Conservation (phyloP, 1,140 invertebrate species). For the Hermatobates lingyangjiaoensis region DNA sequence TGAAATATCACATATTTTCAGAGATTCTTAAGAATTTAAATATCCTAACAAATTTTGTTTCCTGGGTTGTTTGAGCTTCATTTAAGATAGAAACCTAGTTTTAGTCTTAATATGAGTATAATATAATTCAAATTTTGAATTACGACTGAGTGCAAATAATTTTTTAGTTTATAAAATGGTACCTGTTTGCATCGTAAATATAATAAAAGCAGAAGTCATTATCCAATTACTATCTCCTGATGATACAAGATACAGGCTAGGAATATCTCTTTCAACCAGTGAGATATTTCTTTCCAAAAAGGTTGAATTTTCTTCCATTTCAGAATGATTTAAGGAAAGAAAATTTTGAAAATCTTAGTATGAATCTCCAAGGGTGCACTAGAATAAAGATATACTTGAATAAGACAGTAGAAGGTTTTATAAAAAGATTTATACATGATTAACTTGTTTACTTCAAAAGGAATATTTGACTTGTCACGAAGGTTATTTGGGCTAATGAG, state of each 20-base stretch:
- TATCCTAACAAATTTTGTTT: background rate
- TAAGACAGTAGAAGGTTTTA: too few relatives aligned
- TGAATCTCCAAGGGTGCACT: too few relatives aligned
- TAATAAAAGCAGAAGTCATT: constrained; percentile 80
- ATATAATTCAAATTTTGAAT: background rate
- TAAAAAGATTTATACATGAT: too few relatives aligned
- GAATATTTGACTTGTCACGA: too few relatives aligned
- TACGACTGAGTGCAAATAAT: background rate
- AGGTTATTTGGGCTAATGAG: too few relatives aligned
- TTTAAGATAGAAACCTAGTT: background rate
- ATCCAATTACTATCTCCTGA: constrained; percentile 83
- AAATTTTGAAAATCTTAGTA: too few relatives aligned
- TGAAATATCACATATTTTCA: too few relatives aligned
- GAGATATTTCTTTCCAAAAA: background rate
- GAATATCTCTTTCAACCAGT: background rate
- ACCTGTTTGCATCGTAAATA: constrained; percentile 96
- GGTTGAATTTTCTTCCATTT: too few relatives aligned
- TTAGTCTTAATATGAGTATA: background rate
- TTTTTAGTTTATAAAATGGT: constrained; percentile 15
- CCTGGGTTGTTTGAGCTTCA: background rate
- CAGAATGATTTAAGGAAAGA: too few relatives aligned
- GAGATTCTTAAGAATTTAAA: background rate
- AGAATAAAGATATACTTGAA: too few relatives aligned
- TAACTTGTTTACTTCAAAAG: too few relatives aligned
- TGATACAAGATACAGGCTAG: constrained; percentile 9